Conservation (phyloP, 1,140 invertebrate genomes). For the Cyclargus thomasi region DNA sequence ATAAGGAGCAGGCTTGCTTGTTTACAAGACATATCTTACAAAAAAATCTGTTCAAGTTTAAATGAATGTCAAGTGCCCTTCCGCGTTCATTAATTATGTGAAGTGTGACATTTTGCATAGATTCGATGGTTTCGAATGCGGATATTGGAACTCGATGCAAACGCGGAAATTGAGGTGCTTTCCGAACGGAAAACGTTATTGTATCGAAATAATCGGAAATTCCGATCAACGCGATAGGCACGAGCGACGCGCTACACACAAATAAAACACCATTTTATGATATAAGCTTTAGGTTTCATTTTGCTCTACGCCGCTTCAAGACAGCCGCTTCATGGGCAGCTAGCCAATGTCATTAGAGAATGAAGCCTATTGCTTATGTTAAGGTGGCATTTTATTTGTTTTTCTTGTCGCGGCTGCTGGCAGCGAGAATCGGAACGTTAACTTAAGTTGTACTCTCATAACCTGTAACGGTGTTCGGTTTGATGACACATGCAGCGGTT, state of each 20-base stretch:
- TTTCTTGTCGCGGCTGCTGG: too few species aligned
- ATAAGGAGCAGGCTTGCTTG: background rate
- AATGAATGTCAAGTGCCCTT: background rate
- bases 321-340: too few species aligned
- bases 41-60: constrained; percentile 1
- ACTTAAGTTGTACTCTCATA: background rate
- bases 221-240: too few species aligned
- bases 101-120: constrained; percentile 3
- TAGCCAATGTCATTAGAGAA: too few species aligned
- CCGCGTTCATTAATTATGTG: background rate
- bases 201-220: background rate
- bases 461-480: background rate
- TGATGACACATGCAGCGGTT: background rate
- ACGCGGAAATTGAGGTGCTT: background rate
- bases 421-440: too few species aligned
- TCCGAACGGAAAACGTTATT: background rate
- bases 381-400: too few species aligned
- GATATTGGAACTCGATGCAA: background rate
- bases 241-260: too few species aligned
- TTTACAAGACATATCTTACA: background rate
- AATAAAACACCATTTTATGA: too few species aligned
- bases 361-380: too few species aligned
- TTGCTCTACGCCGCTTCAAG: too few species aligned
- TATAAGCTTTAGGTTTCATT: too few species aligned
- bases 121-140: background rate